Percentiles rank a stretch among this genome's conserved stretches.
Evolutionary conservation across 2,113 vertebrate genomes (phyloP).

Genomic region (Pristiophorus japonicus): DNA sequence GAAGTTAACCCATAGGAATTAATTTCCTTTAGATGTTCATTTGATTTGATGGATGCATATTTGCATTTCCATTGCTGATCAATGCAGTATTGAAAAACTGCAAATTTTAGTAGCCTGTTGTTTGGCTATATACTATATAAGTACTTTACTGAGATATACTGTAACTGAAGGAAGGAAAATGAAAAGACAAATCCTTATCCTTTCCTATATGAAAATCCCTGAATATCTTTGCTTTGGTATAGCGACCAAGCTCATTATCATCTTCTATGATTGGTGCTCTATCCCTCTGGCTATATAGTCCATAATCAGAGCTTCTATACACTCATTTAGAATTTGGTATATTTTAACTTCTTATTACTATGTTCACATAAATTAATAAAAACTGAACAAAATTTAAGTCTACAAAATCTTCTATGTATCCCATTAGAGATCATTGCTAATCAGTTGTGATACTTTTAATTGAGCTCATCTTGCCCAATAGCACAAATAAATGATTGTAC

Average conservation of each 20-base stretch:
- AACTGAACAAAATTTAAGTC: not conserved
- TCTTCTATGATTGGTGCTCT: no score
- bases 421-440: not conserved
- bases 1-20: not conserved
- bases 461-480: not conserved
- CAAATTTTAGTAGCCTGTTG: not conserved
- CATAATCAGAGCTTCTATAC: not conserved
- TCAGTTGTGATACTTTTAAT: not conserved
- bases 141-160: not conserved
- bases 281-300: no score
- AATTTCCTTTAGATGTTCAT: not conserved
- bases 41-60: not conserved
- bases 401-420: not conserved
- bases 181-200: not conserved
- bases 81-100: not conserved
- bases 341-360: not conserved
- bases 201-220: no score
- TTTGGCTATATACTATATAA: not conserved
- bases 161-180: not conserved
- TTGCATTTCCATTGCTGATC: not conserved
- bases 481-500: not conserved
- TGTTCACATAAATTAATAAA: not conserved
- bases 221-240: no score
- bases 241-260: no score
- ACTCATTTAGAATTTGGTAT: not conserved